Base-by-base conservation (phyloP, 2,888 invertebrate genomes). In the Synergus laeviventris region DNA sequence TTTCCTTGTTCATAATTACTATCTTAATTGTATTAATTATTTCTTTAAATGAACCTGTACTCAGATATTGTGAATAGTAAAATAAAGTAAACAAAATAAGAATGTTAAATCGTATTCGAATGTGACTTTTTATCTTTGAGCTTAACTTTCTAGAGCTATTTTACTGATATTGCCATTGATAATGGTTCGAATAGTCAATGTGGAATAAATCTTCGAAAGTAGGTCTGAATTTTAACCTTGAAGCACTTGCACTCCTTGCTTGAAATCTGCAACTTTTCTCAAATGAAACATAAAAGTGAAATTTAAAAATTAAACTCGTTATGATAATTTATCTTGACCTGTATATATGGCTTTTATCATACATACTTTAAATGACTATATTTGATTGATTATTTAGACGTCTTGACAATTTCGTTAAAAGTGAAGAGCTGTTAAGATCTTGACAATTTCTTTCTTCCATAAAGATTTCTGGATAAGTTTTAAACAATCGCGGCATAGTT, bases 21-120 rank as follows among this genome's bases (percentile, higher is more conserved):
- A 56, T 56, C n/a, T 56, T 56, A 21, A 56, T 56, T 56, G 21
- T 49, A 49, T 49, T 21, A 21, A 56, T 56, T 56, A 56, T 21
- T 56, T 11, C 1, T 21, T 21, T 12, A n/a, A 9, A 49, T 1
- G 8, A 0, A 21, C 12, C 11, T 4, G 4, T 56, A 0, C 5
- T 56, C 12, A 12, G 12, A 21, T 8, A 9, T 49, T n/a, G 9
- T 9, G 21, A 56, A 12, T 21, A 42, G 42, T 42, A 14, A 42
- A 42, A 14, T 42, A 14, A 42, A 42, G 12, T 1, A 14, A 31
- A 49, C 49, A 7, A 49, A 49, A 56, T 56, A 3, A 56, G 12
- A 21, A 21, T 56, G 12, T 3, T 9, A 21, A 56, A 18, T 56
- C 56, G 18, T 21, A 11, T 56, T 56, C 3, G 11, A 21, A 11